phyloP scores from a whole-genome alignment of 2,113 vertebrate genomes.

The Mastomys natalensis region DNA sequence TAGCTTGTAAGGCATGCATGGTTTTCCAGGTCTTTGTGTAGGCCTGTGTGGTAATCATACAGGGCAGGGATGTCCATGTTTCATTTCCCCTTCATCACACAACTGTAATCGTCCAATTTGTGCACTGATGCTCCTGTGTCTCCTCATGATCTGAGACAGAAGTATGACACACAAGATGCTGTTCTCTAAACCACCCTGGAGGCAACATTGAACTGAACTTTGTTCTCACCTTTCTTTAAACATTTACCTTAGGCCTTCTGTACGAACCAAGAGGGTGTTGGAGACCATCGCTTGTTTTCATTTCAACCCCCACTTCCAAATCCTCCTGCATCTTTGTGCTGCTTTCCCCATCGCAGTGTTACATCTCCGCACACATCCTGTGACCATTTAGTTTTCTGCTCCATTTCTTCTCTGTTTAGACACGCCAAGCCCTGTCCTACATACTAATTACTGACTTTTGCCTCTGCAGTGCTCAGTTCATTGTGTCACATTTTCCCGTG shows the following conservation, averaged over 20 bases:
- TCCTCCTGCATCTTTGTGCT: conserved; percentile 72
- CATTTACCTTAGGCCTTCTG: neutral
- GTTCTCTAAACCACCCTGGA: neutral
- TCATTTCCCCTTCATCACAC: rapidly evolving
- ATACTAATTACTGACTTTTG: conserved; percentile 91
- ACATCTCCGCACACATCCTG: conserved; percentile 80
- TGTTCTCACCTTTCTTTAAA: neutral
- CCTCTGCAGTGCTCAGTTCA: conserved; percentile 87
- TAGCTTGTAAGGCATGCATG: neutral
- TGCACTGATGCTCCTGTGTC: neutral
- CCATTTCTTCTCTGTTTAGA: conserved; percentile 87
- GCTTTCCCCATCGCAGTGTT: conserved; percentile 75
- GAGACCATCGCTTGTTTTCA: neutral
- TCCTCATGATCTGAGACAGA: neutral
- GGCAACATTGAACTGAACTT: neutral
- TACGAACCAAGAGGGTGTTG: neutral
- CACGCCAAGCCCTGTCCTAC: conserved; percentile 86
- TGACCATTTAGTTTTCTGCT: conserved; percentile 87
- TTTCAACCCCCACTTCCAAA: conserved; percentile 66
- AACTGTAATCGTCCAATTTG: neutral
- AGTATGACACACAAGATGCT: neutral
- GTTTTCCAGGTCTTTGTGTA: neutral
- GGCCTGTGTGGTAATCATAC: neutral
- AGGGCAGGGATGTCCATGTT: neutral
- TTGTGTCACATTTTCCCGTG: conserved; percentile 90